Conservation (phyloP, 2,797 vertebrate species). For the Rhinella marina region DNA sequence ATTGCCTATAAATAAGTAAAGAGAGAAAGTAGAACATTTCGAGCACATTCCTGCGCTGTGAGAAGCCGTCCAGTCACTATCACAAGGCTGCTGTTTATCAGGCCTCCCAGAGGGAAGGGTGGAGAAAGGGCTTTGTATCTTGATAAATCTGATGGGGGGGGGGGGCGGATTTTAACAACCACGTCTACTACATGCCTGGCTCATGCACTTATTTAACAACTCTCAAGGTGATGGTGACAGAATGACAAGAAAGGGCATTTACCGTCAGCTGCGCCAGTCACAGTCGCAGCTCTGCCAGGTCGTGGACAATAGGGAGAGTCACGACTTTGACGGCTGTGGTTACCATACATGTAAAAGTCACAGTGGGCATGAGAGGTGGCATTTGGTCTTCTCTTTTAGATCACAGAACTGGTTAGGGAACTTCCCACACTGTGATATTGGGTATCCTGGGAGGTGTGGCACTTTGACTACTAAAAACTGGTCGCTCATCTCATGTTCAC, state of each 20-base stretch:
- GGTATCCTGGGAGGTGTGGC: slow-evolving; percentile 52
- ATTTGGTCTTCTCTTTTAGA: not conserved
- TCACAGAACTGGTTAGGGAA: slow-evolving; percentile 11
- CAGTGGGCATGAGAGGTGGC: not conserved
- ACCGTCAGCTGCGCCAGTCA: not conserved
- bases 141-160: not conserved
- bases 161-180: not conserved
- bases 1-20: slow-evolving; percentile 10
- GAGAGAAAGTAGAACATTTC: slow-evolving; percentile 19
- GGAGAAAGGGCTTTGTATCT: not conserved
- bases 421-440: slow-evolving; percentile 47
- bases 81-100: slow-evolving; percentile 34
- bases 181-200: too few species aligned
- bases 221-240: not conserved
- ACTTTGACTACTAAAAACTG: slow-evolving; percentile 34
- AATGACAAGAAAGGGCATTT: slow-evolving; percentile 15
- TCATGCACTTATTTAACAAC: not conserved
- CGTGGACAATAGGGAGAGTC: not conserved
- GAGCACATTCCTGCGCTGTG: slow-evolving; percentile 17
- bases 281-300: not conserved
- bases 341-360: not conserved
- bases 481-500: slow-evolving; percentile 19
- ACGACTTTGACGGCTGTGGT: not conserved
- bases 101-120: slow-evolving; percentile 24
- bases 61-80: slow-evolving; percentile 20